phyloP scores from a whole-genome alignment of 2,113 vertebrate species.

The Loxodonta africana region DNA sequence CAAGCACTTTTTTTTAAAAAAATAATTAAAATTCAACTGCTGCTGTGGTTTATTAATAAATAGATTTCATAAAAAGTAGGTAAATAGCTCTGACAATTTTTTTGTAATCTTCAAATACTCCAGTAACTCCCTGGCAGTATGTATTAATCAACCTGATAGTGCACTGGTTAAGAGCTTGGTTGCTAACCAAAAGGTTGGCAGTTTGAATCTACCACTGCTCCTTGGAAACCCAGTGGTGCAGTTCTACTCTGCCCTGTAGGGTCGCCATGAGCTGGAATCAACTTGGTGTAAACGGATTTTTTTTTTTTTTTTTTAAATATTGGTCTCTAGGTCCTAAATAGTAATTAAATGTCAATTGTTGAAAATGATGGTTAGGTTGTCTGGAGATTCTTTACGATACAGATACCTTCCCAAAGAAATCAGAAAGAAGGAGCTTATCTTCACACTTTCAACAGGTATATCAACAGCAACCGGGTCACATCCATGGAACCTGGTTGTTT shows the following conservation, averaged over 20 bases:
- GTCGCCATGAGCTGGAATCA: too few species aligned
- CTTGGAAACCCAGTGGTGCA: too few species aligned
- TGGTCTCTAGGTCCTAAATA: background rate
- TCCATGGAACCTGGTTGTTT: conserved; percentile 95
- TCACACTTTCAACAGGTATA: conserved; percentile 88
- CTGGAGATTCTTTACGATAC: background rate
- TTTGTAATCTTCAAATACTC: background rate
- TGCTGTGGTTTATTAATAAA: background rate
- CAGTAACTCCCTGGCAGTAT: background rate
- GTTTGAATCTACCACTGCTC: too few species aligned
- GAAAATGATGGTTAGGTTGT: background rate
- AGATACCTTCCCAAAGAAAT: background rate
- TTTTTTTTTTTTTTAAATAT: too few species aligned
- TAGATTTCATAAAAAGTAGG: background rate
- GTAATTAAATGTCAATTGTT: background rate
- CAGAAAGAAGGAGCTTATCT: conserved; percentile 12
- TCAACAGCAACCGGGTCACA: conserved; percentile 95
- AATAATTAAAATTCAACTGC: background rate
- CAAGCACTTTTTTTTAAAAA: background rate
- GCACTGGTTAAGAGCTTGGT: too few species aligned
- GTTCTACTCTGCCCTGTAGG: too few species aligned
- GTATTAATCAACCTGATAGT: background rate
- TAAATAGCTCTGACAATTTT: background rate
- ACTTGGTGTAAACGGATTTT: too few species aligned
- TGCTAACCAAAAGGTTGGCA: too few species aligned